Conservation (phyloP, 2,113 vertebrate genomes). For the Perca fluviatilis region DNA sequence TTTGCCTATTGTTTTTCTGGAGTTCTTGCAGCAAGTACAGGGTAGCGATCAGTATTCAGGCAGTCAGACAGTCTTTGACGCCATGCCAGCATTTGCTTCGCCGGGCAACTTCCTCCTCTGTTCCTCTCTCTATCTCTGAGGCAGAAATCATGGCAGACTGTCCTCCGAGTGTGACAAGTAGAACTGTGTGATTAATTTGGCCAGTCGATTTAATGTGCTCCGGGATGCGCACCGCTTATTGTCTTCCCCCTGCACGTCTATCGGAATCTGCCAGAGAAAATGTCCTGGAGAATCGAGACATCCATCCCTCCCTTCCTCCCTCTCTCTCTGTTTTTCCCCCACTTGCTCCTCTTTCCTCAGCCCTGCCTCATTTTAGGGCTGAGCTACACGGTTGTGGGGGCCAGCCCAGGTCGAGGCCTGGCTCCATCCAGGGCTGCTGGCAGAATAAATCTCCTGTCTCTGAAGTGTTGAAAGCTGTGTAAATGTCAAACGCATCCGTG, state of each 20-base stretch:
- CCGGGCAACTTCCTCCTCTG: constrained; percentile 63
- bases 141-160: constrained; percentile 75
- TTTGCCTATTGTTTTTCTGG: constrained; percentile 46
- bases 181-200: constrained; percentile 84
- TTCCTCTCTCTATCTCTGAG: constrained; percentile 67
- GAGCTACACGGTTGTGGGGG: constrained; percentile 71
- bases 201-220: constrained; percentile 81
- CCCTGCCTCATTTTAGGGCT: constrained; percentile 64
- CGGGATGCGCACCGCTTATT: constrained; percentile 77
- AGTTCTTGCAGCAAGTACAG: constrained; percentile 55
- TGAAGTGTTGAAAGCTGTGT: constrained; percentile 82
- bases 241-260: constrained; percentile 75
- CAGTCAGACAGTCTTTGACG: constrained; percentile 58
- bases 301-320: constrained; percentile 37
- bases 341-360: constrained; percentile 18
- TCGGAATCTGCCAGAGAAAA: constrained; percentile 74
- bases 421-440: constrained; percentile 65
- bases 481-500: constrained; percentile 81
- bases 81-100: constrained; percentile 67
- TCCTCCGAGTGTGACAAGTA: constrained; percentile 81
- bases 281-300: constrained; percentile 61
- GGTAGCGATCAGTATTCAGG: constrained; percentile 77
- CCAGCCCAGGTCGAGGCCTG: constrained; percentile 66
- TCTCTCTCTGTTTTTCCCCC: background rate
- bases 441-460: constrained; percentile 75